Conservation (phyloP, 2,113 vertebrate genomes). For the Anser cygnoides region DNA sequence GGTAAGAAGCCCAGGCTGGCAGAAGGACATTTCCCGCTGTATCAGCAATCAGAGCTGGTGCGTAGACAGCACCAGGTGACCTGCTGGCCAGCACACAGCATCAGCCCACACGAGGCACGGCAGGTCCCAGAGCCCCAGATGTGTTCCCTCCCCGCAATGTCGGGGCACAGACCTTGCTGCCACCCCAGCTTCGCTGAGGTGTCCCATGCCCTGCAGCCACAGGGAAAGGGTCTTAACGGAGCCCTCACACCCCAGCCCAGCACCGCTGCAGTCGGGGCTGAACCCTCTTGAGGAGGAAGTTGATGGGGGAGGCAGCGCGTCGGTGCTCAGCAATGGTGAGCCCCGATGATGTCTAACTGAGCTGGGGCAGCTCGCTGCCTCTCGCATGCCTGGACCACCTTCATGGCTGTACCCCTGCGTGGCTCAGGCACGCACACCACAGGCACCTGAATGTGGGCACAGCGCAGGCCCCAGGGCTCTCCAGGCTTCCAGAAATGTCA, state of each 20-base stretch:
- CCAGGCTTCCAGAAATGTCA: not conserved
- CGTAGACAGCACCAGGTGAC: fast-evolving
- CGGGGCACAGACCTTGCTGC: not conserved
- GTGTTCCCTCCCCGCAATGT: fast-evolving
- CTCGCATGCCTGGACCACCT: fast-evolving
- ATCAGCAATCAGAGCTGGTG: fast-evolving
- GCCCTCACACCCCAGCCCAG: not conserved
- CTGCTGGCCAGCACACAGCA: not conserved
- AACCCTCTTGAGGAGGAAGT: not conserved
- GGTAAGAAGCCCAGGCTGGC: not conserved
- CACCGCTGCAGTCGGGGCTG: fast-evolving
- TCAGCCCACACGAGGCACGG: fast-evolving
- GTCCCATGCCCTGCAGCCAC: fast-evolving
- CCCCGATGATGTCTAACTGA: too few relatives aligned
- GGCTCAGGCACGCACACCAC: fast-evolving
- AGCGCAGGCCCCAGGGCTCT: not conserved
- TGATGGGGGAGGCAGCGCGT: fast-evolving
- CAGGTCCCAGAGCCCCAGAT: not conserved
- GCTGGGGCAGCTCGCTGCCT: not conserved
- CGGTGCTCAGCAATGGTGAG: not conserved
- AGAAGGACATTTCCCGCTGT: fast-evolving
- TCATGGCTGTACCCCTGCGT: fast-evolving
- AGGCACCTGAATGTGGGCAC: fast-evolving
- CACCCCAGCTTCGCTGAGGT: not conserved
- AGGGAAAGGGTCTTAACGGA: not conserved